These are phyloP conservation scores for Villa cingulata DNA, from an alignment of 2,888 invertebrate species.

Conservation along the genomic window DNA sequence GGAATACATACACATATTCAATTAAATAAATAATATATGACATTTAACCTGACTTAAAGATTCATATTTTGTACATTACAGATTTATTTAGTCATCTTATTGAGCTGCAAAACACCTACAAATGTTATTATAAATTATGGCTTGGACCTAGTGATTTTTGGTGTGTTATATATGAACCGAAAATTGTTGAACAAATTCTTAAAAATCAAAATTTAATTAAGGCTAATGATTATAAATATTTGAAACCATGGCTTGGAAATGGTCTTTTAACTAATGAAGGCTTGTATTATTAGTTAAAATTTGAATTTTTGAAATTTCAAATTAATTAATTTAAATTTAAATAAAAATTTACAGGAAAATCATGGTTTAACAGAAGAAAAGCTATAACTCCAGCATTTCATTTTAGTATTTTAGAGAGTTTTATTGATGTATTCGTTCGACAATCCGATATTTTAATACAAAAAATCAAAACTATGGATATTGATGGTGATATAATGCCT, in stretches of 20 bases:
- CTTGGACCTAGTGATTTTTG: constrained; percentile 6
- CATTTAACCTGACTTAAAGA: no score
- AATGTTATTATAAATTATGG: constrained; percentile 9
- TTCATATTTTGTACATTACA: background rate
- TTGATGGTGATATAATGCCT: constrained; percentile 39
- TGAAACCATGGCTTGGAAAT: constrained; percentile 14
- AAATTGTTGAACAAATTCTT: constrained; percentile 6
- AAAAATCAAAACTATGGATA: constrained; percentile 21
- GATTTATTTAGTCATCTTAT: constrained; percentile 3
- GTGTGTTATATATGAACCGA: constrained; percentile 9
- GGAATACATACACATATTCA: no score
- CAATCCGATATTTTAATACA: constrained; percentile 42
- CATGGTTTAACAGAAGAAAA: constrained; percentile 51
- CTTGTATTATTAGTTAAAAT: no score
- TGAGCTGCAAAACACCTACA: constrained; percentile 4
- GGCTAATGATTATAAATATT: constrained; percentile 11
- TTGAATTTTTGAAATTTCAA: no score
- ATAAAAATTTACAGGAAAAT: constrained; percentile 8
- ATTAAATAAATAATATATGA: no score
- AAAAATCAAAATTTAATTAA: constrained; percentile 8
- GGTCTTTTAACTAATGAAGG: constrained; percentile 12
- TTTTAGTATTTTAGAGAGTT: constrained; percentile 56
- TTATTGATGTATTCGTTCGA: constrained; percentile 49
- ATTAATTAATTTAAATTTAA: no score
- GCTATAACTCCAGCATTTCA: constrained; percentile 61